Percentiles rank a stretch among this genome's conserved stretches.
These are phyloP conservation scores for Campylomormyrus numenius DNA, from an alignment of 2,113 vertebrate genomes.

Conservation along the genomic window DNA sequence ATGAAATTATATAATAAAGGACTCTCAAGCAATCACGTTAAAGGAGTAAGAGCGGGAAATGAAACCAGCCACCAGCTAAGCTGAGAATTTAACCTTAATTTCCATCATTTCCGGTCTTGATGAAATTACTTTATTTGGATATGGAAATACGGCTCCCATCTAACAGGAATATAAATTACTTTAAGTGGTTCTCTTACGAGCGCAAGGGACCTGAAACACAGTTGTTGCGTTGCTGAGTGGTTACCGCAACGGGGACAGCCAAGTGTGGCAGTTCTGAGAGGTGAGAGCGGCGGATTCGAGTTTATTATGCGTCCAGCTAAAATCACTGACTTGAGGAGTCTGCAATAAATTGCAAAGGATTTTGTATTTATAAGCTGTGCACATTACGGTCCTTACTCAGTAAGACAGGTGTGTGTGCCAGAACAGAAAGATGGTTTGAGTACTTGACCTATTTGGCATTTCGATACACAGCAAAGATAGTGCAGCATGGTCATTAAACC, in stretches of 20 bases:
- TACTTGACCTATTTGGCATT: neutral
- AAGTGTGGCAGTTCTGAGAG: neutral
- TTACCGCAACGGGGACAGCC: neutral
- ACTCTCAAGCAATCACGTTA: neutral
- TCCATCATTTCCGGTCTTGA: neutral
- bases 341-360: neutral
- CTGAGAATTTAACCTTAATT: neutral
- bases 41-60: neutral
- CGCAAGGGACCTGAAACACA: too few relatives aligned
- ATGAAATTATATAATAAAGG: neutral
- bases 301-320: neutral
- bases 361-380: neutral
- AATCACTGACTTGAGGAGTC: neutral
- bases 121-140: neutral
- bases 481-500: neutral
- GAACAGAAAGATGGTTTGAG: neutral
- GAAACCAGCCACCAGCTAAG: neutral
- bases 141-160: neutral
- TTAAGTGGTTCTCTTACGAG: neutral
- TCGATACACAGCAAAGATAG: neutral
- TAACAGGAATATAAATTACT: conserved; percentile 1
- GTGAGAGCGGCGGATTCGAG: neutral
- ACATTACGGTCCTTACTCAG: neutral
- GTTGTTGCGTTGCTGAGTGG: neutral
- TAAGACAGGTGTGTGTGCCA: neutral